Conservation (phyloP, 2,888 invertebrate species). For the Leptinotarsa rubiginosa region DNA sequence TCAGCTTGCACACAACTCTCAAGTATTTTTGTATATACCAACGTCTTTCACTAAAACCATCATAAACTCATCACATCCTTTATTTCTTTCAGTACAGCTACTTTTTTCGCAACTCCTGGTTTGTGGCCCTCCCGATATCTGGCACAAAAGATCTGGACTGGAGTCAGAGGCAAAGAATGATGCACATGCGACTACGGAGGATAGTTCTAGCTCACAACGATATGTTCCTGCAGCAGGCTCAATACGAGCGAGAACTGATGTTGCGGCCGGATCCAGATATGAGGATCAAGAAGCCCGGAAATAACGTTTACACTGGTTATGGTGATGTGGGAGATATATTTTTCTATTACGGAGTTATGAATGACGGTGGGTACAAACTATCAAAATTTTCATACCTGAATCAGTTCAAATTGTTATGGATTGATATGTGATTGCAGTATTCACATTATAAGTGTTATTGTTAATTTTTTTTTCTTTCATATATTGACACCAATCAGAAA, state of each 20-base stretch:
- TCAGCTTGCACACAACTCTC: not conserved
- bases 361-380: slow-evolving; percentile 54
- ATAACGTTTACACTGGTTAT: slow-evolving; percentile 61
- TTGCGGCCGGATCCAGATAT: slow-evolving; percentile 48
- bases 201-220: slow-evolving; percentile 60
- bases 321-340: slow-evolving; percentile 60
- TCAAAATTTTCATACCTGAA: no score
- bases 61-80: no score
- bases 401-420: no score
- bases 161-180: slow-evolving; percentile 58
- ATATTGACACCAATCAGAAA: no score
- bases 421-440: no score
- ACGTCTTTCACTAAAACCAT: not conserved
- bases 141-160: slow-evolving; percentile 54
- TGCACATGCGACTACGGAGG: slow-evolving; percentile 61
- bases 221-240: slow-evolving; percentile 60
- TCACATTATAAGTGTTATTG: no score
- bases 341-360: slow-evolving; percentile 62
- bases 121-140: slow-evolving; percentile 56
- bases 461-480: no score
- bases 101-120: slow-evolving; percentile 59
- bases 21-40: not conserved
- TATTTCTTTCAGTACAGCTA: slow-evolving; percentile 52
- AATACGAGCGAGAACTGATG: slow-evolving; percentile 56
- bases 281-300: slow-evolving; percentile 55